phyloP scores from a whole-genome alignment of 2,113 vertebrate species.

The Chauna torquata region DNA sequence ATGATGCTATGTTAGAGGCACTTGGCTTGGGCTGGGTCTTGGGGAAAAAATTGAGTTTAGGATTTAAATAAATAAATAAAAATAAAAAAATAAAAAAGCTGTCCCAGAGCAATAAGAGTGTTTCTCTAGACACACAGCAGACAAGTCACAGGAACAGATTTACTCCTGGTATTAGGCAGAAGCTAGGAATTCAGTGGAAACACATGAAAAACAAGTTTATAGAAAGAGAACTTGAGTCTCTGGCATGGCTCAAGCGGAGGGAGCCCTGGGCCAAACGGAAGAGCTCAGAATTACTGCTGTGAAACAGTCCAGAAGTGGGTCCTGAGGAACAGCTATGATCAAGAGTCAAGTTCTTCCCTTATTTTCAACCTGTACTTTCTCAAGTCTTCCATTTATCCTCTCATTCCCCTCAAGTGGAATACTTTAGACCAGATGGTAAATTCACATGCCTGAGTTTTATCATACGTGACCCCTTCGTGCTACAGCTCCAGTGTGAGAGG shows the following conservation, averaged over 20 bases:
- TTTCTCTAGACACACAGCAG: conserved; percentile 1
- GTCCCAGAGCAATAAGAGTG: not conserved
- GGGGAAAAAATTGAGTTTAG: conserved; percentile 31
- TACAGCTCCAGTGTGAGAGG: not conserved
- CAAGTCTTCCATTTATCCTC: not conserved
- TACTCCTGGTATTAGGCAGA: not conserved
- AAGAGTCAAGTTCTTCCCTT: not conserved
- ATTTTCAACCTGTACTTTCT: not conserved
- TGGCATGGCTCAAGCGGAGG: not conserved
- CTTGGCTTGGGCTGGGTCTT: not conserved
- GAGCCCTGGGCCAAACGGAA: not conserved
- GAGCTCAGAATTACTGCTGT: not conserved
- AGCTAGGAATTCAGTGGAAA: not conserved
- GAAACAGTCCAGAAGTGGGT: not conserved
- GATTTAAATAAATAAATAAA: not conserved
- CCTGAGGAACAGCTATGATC: not conserved
- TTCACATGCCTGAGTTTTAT: not conserved
- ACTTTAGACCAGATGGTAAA: not conserved
- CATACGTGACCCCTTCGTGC: not conserved
- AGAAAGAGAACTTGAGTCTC: not conserved
- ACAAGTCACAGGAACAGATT: not conserved
- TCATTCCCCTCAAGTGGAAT: not conserved
- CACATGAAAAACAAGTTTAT: conserved; percentile 2
- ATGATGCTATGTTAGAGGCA: not conserved
- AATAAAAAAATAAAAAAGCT: not conserved